phyloP scores from a whole-genome alignment of 2,888 invertebrate genomes.

The Scaptomyza cyrtandrae region DNA sequence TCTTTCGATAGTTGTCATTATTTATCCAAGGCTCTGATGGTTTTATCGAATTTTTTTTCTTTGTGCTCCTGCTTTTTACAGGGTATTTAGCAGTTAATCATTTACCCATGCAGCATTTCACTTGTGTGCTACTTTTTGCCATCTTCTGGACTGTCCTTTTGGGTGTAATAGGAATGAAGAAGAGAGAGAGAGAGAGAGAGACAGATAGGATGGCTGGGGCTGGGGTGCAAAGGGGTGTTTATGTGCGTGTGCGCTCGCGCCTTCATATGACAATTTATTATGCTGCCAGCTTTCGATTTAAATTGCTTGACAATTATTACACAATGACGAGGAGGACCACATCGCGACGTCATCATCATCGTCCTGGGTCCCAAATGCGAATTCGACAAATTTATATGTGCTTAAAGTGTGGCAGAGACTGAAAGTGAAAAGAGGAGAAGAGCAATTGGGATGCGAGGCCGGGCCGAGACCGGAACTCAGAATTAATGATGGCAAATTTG shows the following conservation, averaged over 20 bases:
- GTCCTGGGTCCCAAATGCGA: constrained; percentile 32
- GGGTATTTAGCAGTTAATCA: constrained; percentile 9
- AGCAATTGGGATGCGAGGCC: background rate
- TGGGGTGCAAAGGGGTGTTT: background rate
- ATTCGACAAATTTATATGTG: constrained; percentile 68
- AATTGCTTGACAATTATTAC: constrained; percentile 83
- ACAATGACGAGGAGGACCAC: constrained; percentile 65
- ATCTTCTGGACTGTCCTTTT: constrained; percentile 18
- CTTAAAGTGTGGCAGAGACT: background rate
- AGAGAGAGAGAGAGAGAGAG: background rate
- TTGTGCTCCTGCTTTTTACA: background rate
- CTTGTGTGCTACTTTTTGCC: constrained; percentile 16
- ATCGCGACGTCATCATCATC: constrained; percentile 40
- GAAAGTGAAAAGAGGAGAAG: background rate
- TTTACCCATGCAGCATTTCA: background rate
- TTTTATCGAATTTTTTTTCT: background rate
- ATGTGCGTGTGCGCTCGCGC: constrained; percentile 30
- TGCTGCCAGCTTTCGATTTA: constrained; percentile 75
- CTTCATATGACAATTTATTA: constrained; percentile 77
- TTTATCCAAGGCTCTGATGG: background rate
- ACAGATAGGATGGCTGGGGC: background rate
- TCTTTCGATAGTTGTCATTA: background rate
- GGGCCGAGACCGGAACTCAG: constrained; percentile 34
- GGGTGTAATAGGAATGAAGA: no score
- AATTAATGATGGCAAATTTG: constrained; percentile 81